These are phyloP conservation scores for Heliconius erato DNA, from an alignment of 2,888 invertebrate species.

Conservation along the genomic window DNA sequence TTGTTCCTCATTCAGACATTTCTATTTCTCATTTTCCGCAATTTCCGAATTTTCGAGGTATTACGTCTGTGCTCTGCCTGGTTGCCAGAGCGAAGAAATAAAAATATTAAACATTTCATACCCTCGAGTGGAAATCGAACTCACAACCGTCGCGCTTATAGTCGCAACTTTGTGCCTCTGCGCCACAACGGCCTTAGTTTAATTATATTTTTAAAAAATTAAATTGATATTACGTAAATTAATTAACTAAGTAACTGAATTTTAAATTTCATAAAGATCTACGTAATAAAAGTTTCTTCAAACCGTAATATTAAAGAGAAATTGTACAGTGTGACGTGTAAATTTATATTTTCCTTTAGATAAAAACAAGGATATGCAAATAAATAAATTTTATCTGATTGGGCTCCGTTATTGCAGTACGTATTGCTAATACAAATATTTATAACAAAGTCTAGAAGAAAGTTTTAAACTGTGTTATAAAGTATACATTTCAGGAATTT, in stretches of 20 bases:
- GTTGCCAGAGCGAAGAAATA: no score
- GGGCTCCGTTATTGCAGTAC: background rate
- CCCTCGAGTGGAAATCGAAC: no score
- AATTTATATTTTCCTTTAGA: background rate
- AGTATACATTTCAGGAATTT: background rate
- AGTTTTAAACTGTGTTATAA: background rate
- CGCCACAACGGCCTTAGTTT: no score
- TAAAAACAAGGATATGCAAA: constrained; percentile 4
- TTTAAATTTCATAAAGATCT: background rate
- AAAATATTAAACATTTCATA: no score
- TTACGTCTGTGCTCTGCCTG: no score
- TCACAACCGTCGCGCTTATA: no score
- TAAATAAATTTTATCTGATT: constrained; percentile 5
- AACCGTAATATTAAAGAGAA: background rate
- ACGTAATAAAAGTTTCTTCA: background rate
- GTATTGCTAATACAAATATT: background rate
- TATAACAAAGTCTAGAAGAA: constrained; percentile 4
- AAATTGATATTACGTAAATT: background rate
- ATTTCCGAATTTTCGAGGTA: no score
- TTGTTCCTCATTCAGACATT: no score
- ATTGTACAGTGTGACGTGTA: background rate
- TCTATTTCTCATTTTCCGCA: no score
- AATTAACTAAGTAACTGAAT: background rate
- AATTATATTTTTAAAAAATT: no score
- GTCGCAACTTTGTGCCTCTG: no score